phyloP scores from a whole-genome alignment of 1,140 invertebrate genomes.

The Nasonia giraulti region DNA sequence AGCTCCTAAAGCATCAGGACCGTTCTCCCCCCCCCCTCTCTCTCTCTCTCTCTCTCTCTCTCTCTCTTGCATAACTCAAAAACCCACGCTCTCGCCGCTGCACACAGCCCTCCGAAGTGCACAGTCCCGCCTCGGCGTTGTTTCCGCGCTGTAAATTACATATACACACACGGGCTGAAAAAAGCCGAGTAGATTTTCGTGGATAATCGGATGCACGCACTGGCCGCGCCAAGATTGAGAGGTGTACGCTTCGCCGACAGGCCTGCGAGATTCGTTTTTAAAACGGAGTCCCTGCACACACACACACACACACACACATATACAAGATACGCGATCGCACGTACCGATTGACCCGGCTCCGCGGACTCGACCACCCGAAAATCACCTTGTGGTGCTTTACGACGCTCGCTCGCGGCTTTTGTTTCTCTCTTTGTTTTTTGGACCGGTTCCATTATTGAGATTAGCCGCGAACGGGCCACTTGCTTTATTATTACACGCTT shows the following conservation, averaged over 20 bases:
- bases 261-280: constrained; percentile 12
- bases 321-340: constrained; percentile 27
- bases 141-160: constrained; percentile 16
- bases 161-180: background rate
- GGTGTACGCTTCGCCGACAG: background rate
- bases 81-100: background rate
- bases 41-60: too few species aligned
- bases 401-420: background rate
- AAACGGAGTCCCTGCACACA: background rate
- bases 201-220: background rate
- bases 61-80: background rate
- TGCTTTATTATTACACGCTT: background rate
- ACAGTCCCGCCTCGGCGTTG: background rate
- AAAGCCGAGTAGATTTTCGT: background rate
- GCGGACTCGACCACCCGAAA: constrained; percentile 24
- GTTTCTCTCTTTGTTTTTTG: constrained; percentile 3
- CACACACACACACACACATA: background rate
- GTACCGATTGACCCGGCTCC: constrained; percentile 1
- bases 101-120: background rate
- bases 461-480: constrained; percentile 11
- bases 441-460: constrained; percentile 40
- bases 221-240: background rate
- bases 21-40: too few species aligned
- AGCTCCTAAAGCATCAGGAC: background rate
- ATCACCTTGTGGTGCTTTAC: background rate